Evolutionary conservation across 1,140 invertebrate species (phyloP), one percentile per base, ranked within the genome.

Genomic region (Drosophila sucinea): DNA sequence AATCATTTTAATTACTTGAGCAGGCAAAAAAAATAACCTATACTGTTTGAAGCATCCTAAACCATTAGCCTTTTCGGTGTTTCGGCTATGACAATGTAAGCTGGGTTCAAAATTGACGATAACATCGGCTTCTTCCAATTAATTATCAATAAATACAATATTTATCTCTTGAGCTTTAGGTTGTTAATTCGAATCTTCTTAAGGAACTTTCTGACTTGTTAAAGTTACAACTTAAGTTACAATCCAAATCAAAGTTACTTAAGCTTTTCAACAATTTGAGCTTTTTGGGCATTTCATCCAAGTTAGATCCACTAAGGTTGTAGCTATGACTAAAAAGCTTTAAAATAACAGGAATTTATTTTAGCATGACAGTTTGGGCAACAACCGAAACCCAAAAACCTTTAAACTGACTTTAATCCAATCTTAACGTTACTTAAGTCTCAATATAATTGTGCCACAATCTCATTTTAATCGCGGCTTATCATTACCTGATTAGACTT

Each of bases 1-100:
- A 40, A 73, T 8, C 33, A 65, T 64, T 73, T 63, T 67, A 75
- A 67, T 67, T 67, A 58, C 27, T 67, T 72, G 17, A 61, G 61
- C 56, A 29, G 68, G 35, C 70, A 60, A 66, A 7, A 38, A 60
- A 35, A 2, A 1, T n/a, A 23, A 29, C 7, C 6, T n/a, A 4
- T 10, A 17, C 17, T 17, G 17, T 0, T 17, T 0, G 17, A 17
- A 17, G 17, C 17, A 17, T 35, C 7, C 8, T 23, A 1, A 25
- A 7, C 17, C 17, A 7, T 2, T n/a, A 23, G 10, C 2, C 17
- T 23, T 60, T 23, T 25, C 4, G 4, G 4, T 25, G 30, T 33
- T 4, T 33, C 7, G 33, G 33, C 7, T 35, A 17, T 17, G 17
- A 17, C 17, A 0, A 32, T 38, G 1, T 47, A 2, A 44, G 5